These are phyloP conservation scores for Pseudomyrmex dendroicus DNA, from an alignment of 1,140 invertebrate species.

Conservation along the genomic window DNA sequence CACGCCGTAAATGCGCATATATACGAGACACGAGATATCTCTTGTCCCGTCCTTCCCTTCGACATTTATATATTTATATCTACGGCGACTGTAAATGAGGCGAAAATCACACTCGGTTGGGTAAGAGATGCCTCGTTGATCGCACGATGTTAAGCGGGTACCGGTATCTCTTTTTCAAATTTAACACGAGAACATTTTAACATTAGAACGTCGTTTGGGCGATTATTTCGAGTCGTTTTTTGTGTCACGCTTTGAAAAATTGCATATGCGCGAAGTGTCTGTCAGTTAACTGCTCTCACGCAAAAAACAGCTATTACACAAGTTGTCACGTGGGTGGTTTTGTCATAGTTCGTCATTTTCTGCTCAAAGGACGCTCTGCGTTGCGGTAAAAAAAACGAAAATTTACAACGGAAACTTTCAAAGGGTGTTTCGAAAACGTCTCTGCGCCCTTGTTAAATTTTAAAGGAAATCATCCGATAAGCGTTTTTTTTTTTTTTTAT, in stretches of 20 bases:
- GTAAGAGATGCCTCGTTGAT: slow-evolving; percentile 48
- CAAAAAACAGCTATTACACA: not conserved
- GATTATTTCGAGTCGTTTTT: not conserved
- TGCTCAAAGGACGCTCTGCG: slow-evolving; percentile 32
- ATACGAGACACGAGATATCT: slow-evolving; percentile 5
- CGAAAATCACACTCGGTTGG: slow-evolving; percentile 75
- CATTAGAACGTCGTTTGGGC: not conserved
- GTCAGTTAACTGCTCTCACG: not conserved
- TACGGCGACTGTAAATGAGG: slow-evolving; percentile 70
- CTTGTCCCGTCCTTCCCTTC: slow-evolving; percentile 30
- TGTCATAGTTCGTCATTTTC: not conserved
- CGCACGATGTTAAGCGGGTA: slow-evolving; percentile 6
- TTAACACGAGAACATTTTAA: slow-evolving; percentile 4
- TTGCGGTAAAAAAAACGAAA: slow-evolving; percentile 22
- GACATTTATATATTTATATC: slow-evolving; percentile 63
- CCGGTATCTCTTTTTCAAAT: slow-evolving; percentile 2
- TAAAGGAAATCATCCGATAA: slow-evolving; percentile 45
- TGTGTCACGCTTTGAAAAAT: not conserved
- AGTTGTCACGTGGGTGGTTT: slow-evolving; percentile 31
- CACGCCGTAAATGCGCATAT: slow-evolving; percentile 53
- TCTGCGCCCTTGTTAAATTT: slow-evolving; percentile 27
- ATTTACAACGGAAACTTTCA: not conserved
- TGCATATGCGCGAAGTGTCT: not conserved
- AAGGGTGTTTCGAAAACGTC: not conserved
- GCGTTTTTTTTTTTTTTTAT: not conserved